These are phyloP conservation scores for Pristionchus pacificus DNA, from an alignment of 1,140 invertebrate genomes.

Conservation along the genomic window DNA sequence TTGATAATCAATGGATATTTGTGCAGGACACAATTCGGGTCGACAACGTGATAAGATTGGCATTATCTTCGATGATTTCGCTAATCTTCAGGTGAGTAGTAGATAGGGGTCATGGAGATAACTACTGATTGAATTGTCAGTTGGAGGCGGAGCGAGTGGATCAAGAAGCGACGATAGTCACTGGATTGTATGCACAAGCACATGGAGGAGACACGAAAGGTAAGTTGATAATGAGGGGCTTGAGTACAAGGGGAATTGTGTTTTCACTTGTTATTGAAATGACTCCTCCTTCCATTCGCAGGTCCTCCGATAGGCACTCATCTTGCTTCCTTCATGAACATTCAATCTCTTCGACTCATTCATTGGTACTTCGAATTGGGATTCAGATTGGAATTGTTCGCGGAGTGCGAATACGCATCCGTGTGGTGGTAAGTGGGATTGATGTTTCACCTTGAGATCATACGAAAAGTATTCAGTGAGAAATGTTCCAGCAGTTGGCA, in stretches of 20 bases:
- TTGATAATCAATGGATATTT: background rate
- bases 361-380: slow-evolving; percentile 11
- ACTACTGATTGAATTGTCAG: background rate
- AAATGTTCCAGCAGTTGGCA: background rate
- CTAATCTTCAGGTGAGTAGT: background rate
- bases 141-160: background rate
- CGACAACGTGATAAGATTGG: background rate
- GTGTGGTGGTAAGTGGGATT: slow-evolving; percentile 10
- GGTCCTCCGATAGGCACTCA: background rate
- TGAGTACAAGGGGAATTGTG: too few relatives aligned
- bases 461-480: background rate
- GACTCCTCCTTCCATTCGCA: background rate
- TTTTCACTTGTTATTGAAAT: background rate
- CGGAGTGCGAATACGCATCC: slow-evolving; percentile 7
- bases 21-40: background rate
- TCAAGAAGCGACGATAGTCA: background rate
- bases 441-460: background rate
- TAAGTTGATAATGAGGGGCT: background rate
- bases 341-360: background rate
- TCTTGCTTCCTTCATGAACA: background rate
- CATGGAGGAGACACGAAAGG: background rate
- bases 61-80: background rate
- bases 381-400: slow-evolving; percentile 10
- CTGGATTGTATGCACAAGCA: background rate
- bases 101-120: background rate